Evolutionary conservation across 2,113 vertebrate species (phyloP).

Genomic region (Empidonax alnorum): DNA sequence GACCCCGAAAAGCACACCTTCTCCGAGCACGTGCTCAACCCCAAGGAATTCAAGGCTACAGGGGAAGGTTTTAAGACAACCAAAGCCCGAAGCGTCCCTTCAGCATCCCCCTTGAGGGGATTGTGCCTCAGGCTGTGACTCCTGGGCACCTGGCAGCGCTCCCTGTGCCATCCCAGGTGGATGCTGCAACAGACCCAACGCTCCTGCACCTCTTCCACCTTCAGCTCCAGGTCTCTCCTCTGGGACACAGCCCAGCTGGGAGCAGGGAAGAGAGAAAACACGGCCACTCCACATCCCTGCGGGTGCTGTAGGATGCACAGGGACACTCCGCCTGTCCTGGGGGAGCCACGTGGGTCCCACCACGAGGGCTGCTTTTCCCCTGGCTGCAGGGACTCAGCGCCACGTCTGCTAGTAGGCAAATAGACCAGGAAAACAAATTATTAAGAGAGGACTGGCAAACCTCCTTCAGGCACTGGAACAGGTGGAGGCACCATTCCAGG

Average conservation of each 20-base stretch:
- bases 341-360: neutral
- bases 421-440: neutral
- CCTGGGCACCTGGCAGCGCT: rapidly evolving
- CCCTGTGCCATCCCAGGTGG: neutral
- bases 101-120: neutral
- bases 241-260: neutral
- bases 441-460: neutral
- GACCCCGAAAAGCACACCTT: neutral
- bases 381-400: rapidly evolving
- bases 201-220: neutral
- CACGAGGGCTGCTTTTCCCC: rapidly evolving
- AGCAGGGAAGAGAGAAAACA: neutral
- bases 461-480: neutral
- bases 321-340: neutral
- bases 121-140: rapidly evolving
- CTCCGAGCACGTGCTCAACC: neutral
- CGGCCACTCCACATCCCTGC: rapidly evolving
- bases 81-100: neutral
- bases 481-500: neutral
- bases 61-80: neutral
- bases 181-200: neutral
- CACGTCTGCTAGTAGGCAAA: rapidly evolving
- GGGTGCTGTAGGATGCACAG: rapidly evolving
- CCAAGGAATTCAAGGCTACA: rapidly evolving
- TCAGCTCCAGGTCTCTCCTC: neutral